phyloP scores from a whole-genome alignment of 1,140 invertebrate genomes.

The Drosophila melanogaster region Release_6_plus_ISO1_MT NC_004354.4:13017501-13018000 shows the following conservation, averaged over 20 bases:
- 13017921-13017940: slow-evolving; percentile 33
- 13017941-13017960: slow-evolving; percentile 61
- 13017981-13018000: slow-evolving; percentile 4
- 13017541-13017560: no score
- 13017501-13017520: neutral
- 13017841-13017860: slow-evolving; percentile 16
- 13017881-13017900: slow-evolving; percentile 32
- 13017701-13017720: no score
- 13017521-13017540: neutral
- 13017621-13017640: no score
- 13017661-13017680: no score
- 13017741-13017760: no score
- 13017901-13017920: slow-evolving; percentile 9
- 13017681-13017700: no score
- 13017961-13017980: slow-evolving; percentile 42
- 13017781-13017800: neutral
- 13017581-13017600: no score
- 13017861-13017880: neutral
- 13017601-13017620: no score
- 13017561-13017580: no score
- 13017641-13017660: no score
- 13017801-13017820: slow-evolving; percentile 20
- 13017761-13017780: no score
- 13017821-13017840: slow-evolving; percentile 5
- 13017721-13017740: no score